These are phyloP conservation scores for Arctia plantaginis DNA, from an alignment of 2,888 invertebrate genomes.

Conservation along the genomic window DNA sequence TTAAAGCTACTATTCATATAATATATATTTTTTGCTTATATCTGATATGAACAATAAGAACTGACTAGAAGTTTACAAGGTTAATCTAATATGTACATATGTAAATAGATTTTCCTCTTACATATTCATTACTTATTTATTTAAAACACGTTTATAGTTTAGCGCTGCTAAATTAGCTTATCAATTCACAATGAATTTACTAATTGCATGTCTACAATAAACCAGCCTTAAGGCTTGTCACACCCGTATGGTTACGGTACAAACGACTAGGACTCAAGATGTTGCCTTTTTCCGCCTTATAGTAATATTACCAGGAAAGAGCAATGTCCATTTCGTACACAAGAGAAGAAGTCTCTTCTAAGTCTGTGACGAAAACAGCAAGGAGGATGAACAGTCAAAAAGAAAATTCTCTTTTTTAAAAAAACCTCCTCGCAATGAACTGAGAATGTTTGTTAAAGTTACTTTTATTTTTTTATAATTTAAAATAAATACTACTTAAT, in stretches of 20 bases:
- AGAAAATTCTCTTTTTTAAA: background rate
- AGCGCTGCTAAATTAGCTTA: background rate
- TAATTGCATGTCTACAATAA: no score
- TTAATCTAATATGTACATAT: constrained; percentile 26
- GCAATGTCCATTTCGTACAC: background rate
- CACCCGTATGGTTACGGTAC: no score
- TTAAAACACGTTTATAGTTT: background rate
- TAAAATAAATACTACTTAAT: background rate
- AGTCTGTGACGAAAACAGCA: background rate
- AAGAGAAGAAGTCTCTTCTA: background rate
- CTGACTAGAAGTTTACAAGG: constrained; percentile 41
- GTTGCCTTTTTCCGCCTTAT: background rate
- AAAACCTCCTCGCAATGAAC: background rate
- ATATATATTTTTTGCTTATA: constrained; percentile 29
- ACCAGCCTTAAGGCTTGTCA: background rate
- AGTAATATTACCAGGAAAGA: background rate
- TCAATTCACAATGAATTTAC: background rate
- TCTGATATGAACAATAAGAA: constrained; percentile 42
- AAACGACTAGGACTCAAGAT: background rate
- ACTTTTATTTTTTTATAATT: background rate
- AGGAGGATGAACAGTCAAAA: background rate
- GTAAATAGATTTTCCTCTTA: constrained; percentile 42
- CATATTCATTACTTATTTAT: constrained; percentile 19
- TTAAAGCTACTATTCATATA: constrained; percentile 20
- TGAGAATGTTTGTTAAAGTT: background rate